These are phyloP conservation scores for Odontamblyopus rebecca DNA, from an alignment of 2,797 vertebrate species.

Conservation along the genomic window DNA sequence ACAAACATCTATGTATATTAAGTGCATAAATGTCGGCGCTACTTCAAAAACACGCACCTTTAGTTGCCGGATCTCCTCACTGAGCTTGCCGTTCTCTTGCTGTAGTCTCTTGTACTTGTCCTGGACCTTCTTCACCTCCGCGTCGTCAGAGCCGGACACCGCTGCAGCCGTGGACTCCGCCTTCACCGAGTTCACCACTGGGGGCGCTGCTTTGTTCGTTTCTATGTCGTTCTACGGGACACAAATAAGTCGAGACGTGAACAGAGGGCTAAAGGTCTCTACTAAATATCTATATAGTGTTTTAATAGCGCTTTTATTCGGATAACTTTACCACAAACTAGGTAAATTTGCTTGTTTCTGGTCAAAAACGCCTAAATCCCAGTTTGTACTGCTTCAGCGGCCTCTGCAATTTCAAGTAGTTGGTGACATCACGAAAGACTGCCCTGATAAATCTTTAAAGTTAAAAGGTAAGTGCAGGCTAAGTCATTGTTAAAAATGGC, in stretches of 20 bases:
- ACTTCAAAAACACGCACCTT: slow-evolving; percentile 74
- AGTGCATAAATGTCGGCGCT: not conserved
- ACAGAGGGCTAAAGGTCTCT: not conserved
- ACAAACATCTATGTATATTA: too few relatives aligned
- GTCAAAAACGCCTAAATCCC: too few relatives aligned
- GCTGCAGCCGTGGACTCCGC: slow-evolving; percentile 71
- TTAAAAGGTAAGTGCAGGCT: too few relatives aligned
- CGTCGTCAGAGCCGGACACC: slow-evolving; percentile 75
- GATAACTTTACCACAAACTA: too few relatives aligned
- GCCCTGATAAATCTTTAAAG: too few relatives aligned
- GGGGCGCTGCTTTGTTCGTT: slow-evolving; percentile 77
- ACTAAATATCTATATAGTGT: too few relatives aligned
- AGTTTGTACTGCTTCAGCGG: too few relatives aligned
- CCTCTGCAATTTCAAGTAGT: too few relatives aligned
- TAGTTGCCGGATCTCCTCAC: slow-evolving; percentile 92
- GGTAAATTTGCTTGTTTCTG: too few relatives aligned
- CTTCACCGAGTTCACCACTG: slow-evolving; percentile 84
- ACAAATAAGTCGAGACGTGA: slow-evolving; percentile 31
- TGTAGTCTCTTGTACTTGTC: slow-evolving; percentile 96
- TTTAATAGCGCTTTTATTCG: too few relatives aligned
- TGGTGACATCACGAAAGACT: too few relatives aligned
- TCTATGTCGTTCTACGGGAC: slow-evolving; percentile 86
- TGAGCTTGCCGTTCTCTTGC: slow-evolving; percentile 86
- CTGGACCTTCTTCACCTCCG: slow-evolving; percentile 88
- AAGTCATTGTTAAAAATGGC: too few relatives aligned